These are phyloP conservation scores for Myotis yumanensis DNA, from an alignment of 2,113 vertebrate species.

Conservation along the genomic window DNA sequence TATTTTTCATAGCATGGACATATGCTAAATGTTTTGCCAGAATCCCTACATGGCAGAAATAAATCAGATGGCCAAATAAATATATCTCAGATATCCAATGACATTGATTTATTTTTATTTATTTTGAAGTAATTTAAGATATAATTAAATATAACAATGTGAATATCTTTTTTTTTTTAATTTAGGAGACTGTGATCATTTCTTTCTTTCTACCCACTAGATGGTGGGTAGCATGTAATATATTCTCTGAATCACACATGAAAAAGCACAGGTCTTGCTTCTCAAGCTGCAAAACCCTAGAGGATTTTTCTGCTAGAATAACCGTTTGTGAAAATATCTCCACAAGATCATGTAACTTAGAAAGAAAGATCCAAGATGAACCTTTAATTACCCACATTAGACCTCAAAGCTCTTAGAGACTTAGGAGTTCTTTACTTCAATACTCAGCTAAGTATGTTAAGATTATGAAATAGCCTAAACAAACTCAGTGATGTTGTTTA, in stretches of 20 bases:
- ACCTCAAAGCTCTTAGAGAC: slow-evolving; percentile 27
- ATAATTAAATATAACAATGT: slow-evolving; percentile 14
- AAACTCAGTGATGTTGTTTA: slow-evolving; percentile 20
- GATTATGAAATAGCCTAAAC: neutral
- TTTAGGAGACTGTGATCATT: neutral
- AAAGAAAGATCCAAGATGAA: slow-evolving; percentile 36
- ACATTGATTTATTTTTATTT: neutral
- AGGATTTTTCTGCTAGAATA: slow-evolving; percentile 43
- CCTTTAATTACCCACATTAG: slow-evolving; percentile 45
- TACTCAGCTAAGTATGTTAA: slow-evolving; percentile 20
- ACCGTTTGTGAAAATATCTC: slow-evolving; percentile 45
- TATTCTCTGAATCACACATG: slow-evolving; percentile 54
- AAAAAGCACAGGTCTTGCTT: slow-evolving; percentile 10
- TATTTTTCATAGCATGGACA: neutral
- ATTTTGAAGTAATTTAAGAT: slow-evolving; percentile 2
- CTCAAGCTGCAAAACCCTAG: neutral
- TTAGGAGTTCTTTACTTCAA: neutral
- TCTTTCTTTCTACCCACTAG: neutral
- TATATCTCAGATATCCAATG: neutral
- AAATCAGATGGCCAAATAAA: neutral
- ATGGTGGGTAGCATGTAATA: slow-evolving; percentile 34
- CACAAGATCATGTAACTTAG: neutral
- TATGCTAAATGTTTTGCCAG: neutral
- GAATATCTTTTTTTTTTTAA: neutral
- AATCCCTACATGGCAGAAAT: neutral